A percentile compares a stretch with the other conserved stretches of the same genome.
phyloP scores from a whole-genome alignment of 2,888 invertebrate species.

The Yponomeuta malinellus region DNA sequence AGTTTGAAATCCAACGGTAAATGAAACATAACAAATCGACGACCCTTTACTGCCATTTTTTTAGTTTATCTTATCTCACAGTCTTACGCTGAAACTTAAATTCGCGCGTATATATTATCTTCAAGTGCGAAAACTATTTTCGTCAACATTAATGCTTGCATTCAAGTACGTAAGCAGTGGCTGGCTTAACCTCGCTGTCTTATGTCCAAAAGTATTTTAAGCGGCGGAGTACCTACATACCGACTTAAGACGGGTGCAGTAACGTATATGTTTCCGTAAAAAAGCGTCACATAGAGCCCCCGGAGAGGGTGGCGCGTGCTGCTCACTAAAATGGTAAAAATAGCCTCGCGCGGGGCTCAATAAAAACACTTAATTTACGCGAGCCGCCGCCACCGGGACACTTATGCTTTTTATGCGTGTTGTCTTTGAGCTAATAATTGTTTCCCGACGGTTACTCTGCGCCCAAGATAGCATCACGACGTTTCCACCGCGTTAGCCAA shows the following conservation, averaged over 20 bases:
- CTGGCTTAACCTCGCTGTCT: slow-evolving; percentile 7
- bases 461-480: slow-evolving; percentile 27
- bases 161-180: neutral
- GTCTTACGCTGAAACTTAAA: no score
- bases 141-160: neutral
- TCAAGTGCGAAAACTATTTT: neutral
- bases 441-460: slow-evolving; percentile 43
- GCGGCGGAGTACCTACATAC: neutral
- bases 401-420: slow-evolving; percentile 73
- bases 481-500: neutral
- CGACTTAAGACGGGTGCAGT: slow-evolving; percentile 20
- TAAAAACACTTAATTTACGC: slow-evolving; percentile 73
- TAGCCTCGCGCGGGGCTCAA: slow-evolving; percentile 45
- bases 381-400: slow-evolving; percentile 58
- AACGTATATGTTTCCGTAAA: slow-evolving; percentile 30
- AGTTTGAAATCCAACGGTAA: no score
- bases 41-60: no score
- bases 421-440: slow-evolving; percentile 70
- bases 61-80: no score
- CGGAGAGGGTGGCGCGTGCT: slow-evolving; percentile 56
- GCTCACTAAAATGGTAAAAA: slow-evolving; percentile 57
- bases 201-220: slow-evolving; percentile 19
- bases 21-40: no score
- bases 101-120: no score
- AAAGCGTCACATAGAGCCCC: slow-evolving; percentile 36